phyloP scores from a whole-genome alignment of 2,888 invertebrate species.

The Cheilosia urbana region DNA sequence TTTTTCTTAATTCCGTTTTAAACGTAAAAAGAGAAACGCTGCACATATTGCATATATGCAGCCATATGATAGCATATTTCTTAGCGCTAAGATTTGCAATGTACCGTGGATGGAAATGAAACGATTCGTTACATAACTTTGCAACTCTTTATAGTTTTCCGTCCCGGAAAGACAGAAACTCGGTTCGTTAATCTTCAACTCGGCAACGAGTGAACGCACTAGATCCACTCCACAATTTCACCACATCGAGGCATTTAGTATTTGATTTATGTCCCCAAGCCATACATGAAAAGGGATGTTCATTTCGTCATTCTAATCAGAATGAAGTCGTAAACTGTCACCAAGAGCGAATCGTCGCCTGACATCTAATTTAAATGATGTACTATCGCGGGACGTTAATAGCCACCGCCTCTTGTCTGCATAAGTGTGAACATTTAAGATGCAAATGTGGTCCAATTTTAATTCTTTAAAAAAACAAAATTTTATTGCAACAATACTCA shows the following conservation, averaged over 20 bases:
- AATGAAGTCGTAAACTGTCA: slow-evolving; percentile 75
- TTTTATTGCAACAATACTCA: not conserved
- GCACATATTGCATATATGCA: not conserved
- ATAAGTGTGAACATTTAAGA: slow-evolving; percentile 5
- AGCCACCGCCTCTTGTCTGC: slow-evolving; percentile 2
- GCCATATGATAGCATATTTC: slow-evolving; percentile 9
- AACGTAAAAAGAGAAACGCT: not conserved
- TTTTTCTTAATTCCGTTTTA: not conserved
- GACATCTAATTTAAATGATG: slow-evolving; percentile 72
- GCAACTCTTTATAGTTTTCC: slow-evolving; percentile 64
- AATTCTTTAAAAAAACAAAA: too few species aligned
- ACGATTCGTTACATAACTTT: slow-evolving; percentile 60
- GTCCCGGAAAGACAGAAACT: slow-evolving; percentile 68
- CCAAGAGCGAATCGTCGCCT: slow-evolving; percentile 62
- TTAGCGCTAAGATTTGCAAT: slow-evolving; percentile 48
- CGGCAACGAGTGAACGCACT: slow-evolving; percentile 56
- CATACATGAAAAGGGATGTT: slow-evolving; percentile 72
- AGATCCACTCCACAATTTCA: slow-evolving; percentile 29
- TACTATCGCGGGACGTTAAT: slow-evolving; percentile 39
- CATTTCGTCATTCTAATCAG: slow-evolving; percentile 71
- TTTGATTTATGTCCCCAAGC: slow-evolving; percentile 66
- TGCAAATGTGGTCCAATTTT: slow-evolving; percentile 18
- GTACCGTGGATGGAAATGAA: slow-evolving; percentile 57
- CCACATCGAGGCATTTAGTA: slow-evolving; percentile 64
- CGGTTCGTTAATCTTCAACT: slow-evolving; percentile 67